phyloP scores from a whole-genome alignment of 64 coral and sea anemone species.

The Anthopleura sola region DNA sequence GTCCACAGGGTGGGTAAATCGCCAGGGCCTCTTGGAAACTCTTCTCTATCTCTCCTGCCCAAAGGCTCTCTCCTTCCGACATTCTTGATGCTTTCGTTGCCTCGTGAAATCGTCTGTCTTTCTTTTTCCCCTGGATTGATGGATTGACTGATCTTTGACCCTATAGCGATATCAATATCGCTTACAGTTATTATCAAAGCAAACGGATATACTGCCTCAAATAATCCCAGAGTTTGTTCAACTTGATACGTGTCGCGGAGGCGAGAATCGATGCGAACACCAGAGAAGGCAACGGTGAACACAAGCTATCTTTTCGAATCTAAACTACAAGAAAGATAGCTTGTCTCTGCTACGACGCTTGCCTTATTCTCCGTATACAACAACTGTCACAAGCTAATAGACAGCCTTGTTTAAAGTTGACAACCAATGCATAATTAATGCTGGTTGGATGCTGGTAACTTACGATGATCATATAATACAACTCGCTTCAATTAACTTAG shows the following conservation, averaged over 20 bases:
- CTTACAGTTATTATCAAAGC: not conserved
- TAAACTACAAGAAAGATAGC: not conserved
- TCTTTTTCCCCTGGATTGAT: not conserved
- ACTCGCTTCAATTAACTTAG: not conserved
- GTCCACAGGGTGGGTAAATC: constrained; percentile 96
- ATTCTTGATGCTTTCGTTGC: not conserved
- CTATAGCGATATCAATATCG: not conserved
- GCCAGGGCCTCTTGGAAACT: constrained; percentile 99
- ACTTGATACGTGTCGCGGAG: not conserved
- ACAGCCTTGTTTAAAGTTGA: not conserved
- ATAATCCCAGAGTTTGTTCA: not conserved
- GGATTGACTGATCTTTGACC: constrained; percentile 19
- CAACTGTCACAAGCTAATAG: constrained; percentile 14
- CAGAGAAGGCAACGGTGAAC: not conserved
- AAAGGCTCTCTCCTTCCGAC: constrained; percentile 77
- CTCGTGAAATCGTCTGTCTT: not conserved
- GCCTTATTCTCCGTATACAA: not conserved
- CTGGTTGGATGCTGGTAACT: constrained; percentile 8
- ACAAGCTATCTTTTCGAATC: not conserved
- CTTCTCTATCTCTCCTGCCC: constrained; percentile 95
- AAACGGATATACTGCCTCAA: not conserved
- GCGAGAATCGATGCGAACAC: not conserved
- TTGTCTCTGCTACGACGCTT: not conserved
- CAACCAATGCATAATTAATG: not conserved
- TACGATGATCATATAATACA: not conserved